A percentile compares a stretch with the other conserved stretches of the same genome.
phyloP scores from a whole-genome alignment of 2,888 invertebrate genomes.

The Xanthia icteritia region DNA sequence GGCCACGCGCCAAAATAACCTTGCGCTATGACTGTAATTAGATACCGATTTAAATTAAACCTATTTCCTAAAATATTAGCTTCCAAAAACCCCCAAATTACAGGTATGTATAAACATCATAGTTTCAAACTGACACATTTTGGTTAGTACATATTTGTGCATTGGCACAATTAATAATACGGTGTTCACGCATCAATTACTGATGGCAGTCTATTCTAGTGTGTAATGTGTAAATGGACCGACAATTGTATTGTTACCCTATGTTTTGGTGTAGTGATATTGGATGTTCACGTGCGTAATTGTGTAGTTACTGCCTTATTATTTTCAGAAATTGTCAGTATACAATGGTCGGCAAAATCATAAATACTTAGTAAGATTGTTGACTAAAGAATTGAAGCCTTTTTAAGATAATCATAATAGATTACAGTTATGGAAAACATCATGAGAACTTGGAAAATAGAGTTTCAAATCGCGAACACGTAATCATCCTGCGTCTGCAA shows the following conservation, averaged over 20 bases:
- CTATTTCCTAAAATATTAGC: neutral
- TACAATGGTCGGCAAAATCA: neutral
- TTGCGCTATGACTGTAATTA: neutral
- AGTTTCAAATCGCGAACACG: neutral
- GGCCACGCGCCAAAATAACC: neutral
- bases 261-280: conserved; percentile 13
- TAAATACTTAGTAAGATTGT: neutral
- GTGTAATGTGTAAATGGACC: conserved; percentile 41
- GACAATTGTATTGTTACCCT: conserved; percentile 30
- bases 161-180: conserved; percentile 24
- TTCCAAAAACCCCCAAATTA: too few species aligned
- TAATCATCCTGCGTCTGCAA: neutral
- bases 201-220: conserved; percentile 26
- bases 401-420: neutral
- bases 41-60: neutral
- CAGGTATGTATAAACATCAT: neutral
- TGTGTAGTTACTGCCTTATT: neutral
- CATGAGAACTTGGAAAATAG: neutral
- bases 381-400: neutral
- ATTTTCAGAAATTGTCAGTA: conserved; percentile 4
- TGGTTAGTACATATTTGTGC: conserved; percentile 28
- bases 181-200: conserved; percentile 37
- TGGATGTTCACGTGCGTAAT: neutral
- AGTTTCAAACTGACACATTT: conserved; percentile 8
- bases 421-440: neutral